Evolutionary conservation across 1,140 invertebrate genomes (phyloP), one percentile per base, ranked within the genome.

Genomic region (Bombus terrestris): DNA sequence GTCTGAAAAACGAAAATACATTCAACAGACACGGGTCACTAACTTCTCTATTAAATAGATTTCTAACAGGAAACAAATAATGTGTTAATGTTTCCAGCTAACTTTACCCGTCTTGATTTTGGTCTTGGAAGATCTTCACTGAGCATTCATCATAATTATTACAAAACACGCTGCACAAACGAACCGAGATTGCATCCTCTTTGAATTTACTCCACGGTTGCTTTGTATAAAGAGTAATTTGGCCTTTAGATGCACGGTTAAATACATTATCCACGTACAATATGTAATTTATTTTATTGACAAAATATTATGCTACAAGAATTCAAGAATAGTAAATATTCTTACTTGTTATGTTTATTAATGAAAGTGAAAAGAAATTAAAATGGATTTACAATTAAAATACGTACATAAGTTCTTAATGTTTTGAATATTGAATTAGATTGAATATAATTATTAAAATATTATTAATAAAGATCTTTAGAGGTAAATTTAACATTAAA

Each of bases 1-100:
- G 78, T 68, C 77, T 35, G 62, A 82, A 53, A 74, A 74, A 84
- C 82, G 68, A 62, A 84, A 62, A 72, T 8, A 47, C 72, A 66
- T 72, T 75, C 81, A 87, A 88, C 77, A 68, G 86, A 86, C 68
- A 39, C 35, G 66, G 76, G 78, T 72, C 88, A 82, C 64, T 69
- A 82, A 71, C 73, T 79, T 68, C 59, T 47, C 62, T 69, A n/a
- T 71, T 78, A 78, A 83, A 43, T 69, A 47, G 43, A 57, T 83
- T 57, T 57, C n/a, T 57, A 77, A 57, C 87, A 59, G 66, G 41
- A n/a, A 73, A 59, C 9, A 41, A 64, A 25, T 80, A 84, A 77
- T 73, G 53, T 43, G 73, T 68, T 43, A 75, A 81, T 78, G 74
- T 85, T 57, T 78, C 81, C 43, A 43, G 59, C 68, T 41, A 72